Percentiles rank a stretch among this genome's conserved stretches.
phyloP scores from a whole-genome alignment of 2,888 invertebrate species.

The Luperina testacea region DNA sequence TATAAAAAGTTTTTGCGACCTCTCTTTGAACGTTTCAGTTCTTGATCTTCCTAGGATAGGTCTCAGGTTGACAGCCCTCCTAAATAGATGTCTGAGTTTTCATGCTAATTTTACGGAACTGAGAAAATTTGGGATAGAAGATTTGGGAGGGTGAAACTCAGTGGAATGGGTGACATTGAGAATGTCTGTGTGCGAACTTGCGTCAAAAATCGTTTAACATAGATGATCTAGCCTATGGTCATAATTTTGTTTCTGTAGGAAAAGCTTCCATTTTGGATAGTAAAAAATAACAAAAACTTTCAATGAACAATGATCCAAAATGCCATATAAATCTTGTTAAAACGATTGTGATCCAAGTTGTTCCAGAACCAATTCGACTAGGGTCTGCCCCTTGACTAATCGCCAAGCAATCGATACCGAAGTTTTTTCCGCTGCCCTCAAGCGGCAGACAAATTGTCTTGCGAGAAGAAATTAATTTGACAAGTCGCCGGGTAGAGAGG shows the following conservation, averaged over 20 bases:
- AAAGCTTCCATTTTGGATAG: neutral
- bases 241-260: neutral
- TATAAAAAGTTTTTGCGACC: slow-evolving; percentile 82
- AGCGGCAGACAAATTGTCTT: slow-evolving; percentile 88
- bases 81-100: slow-evolving; percentile 43
- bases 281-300: slow-evolving; percentile 27
- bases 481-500: slow-evolving; percentile 82
- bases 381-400: slow-evolving; percentile 78
- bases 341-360: slow-evolving; percentile 57
- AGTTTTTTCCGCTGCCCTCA: slow-evolving; percentile 84
- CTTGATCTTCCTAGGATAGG: slow-evolving; percentile 58
- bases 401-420: slow-evolving; percentile 84
- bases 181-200: neutral
- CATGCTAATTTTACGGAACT: slow-evolving; percentile 48
- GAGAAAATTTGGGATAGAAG: slow-evolving; percentile 36
- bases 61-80: slow-evolving; percentile 32
- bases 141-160: slow-evolving; percentile 25
- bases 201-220: slow-evolving; percentile 6
- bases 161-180: slow-evolving; percentile 5
- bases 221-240: neutral
- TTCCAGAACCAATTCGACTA: slow-evolving; percentile 57
- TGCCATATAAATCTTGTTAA: slow-evolving; percentile 59
- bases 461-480: slow-evolving; percentile 90
- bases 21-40: slow-evolving; percentile 62
- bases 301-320: slow-evolving; percentile 33